Percentiles rank a stretch among this genome's conserved stretches.
phyloP scores from a whole-genome alignment of 2,888 invertebrate species.

The Ectemnius cavifrons region DNA sequence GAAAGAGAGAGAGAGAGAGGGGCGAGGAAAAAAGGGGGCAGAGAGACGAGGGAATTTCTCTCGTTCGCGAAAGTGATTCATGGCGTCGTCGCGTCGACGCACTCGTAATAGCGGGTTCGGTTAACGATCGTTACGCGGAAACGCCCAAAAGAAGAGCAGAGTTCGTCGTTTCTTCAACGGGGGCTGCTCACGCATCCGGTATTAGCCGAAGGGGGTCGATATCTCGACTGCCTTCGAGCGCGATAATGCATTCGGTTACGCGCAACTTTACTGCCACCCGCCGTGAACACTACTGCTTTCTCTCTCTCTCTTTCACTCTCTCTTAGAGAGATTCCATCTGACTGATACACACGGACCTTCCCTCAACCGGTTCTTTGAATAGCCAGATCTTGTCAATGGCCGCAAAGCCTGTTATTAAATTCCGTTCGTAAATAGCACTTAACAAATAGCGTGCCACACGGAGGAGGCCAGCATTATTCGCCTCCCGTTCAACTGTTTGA shows the following conservation, averaged over 20 bases:
- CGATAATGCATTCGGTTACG: too few species aligned
- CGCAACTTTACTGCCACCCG: background rate
- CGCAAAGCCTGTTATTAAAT: background rate
- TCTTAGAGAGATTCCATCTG: background rate
- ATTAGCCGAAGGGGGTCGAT: too few species aligned
- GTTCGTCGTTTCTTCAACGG: background rate
- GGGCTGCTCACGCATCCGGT: too few species aligned
- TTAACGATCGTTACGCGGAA: slow-evolving; percentile 45
- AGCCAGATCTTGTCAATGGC: background rate
- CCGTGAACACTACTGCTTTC: background rate
- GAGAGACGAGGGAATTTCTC: too few species aligned
- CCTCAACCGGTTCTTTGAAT: background rate
- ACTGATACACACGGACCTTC: too few species aligned
- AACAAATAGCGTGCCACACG: slow-evolving; percentile 6
- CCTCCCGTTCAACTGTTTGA: too few species aligned
- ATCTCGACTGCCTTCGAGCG: too few species aligned
- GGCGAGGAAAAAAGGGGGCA: slow-evolving; percentile 11
- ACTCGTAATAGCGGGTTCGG: slow-evolving; percentile 11
- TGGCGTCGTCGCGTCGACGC: slow-evolving; percentile 24
- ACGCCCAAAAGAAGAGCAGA: slow-evolving; percentile 38
- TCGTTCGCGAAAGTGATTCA: too few species aligned
- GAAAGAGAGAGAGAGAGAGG: too few species aligned
- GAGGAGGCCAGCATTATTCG: background rate
- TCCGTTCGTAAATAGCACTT: background rate
- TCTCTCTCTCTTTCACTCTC: background rate